These are phyloP conservation scores for Protophormia terraenovae DNA, from an alignment of 2,888 invertebrate species.

Conservation along the genomic window DNA sequence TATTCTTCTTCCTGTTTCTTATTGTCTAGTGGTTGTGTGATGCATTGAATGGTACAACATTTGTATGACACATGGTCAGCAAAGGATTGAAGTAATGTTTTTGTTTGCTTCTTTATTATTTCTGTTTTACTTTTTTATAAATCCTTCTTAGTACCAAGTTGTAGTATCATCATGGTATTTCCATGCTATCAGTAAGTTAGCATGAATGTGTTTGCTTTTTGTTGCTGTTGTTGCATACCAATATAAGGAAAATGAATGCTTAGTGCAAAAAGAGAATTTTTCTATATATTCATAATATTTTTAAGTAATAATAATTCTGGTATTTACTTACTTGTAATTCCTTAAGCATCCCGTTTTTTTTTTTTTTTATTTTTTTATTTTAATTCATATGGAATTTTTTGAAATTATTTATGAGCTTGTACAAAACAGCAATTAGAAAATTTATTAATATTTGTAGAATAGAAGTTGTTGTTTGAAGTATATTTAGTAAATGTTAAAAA, in stretches of 20 bases:
- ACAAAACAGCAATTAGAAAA: background rate
- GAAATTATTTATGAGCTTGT: background rate
- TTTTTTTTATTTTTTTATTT: background rate
- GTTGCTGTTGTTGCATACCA: slow-evolving; percentile 25
- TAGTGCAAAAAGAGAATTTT: slow-evolving; percentile 11
- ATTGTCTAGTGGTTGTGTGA: background rate
- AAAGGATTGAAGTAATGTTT: slow-evolving; percentile 21
- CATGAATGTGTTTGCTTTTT: slow-evolving; percentile 27
- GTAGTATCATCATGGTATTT: slow-evolving; percentile 8
- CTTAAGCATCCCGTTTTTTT: background rate
- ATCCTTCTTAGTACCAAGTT: slow-evolving; percentile 3
- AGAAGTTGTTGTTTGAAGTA: no score
- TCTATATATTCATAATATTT: slow-evolving; percentile 13
- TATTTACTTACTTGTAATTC: slow-evolving; percentile 8
- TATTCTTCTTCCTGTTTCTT: slow-evolving; percentile 34
- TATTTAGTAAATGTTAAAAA: no score
- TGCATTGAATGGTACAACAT: slow-evolving; percentile 12
- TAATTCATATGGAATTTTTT: background rate
- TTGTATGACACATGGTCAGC: slow-evolving; percentile 54
- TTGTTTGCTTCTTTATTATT: slow-evolving; percentile 10
- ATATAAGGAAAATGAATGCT: background rate
- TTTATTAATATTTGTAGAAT: background rate
- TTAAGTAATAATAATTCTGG: slow-evolving; percentile 15
- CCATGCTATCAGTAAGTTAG: slow-evolving; percentile 39
- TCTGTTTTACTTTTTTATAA: background rate